A percentile compares a stretch with the other conserved stretches of the same genome.
Evolutionary conservation across 2,888 invertebrate species (phyloP).

Genomic region (Drosophila rubida): DNA sequence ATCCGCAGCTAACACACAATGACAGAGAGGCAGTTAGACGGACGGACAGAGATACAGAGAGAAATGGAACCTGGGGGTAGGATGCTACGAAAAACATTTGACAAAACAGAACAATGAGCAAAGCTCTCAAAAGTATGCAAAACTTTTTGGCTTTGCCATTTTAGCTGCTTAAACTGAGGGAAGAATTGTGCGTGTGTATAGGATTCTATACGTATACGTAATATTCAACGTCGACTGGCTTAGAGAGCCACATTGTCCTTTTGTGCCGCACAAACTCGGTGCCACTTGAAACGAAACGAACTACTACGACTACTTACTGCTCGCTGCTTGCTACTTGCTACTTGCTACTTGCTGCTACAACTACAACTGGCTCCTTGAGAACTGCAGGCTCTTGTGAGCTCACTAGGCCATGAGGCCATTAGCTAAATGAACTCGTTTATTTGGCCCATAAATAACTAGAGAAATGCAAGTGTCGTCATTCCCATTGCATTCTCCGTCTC

Average conservation of each 20-base stretch:
- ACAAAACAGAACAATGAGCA: slow-evolving; percentile 48
- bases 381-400: slow-evolving; percentile 52
- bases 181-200: slow-evolving; percentile 27
- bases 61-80: slow-evolving; percentile 28
- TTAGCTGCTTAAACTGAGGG: slow-evolving; percentile 56
- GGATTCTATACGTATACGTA: slow-evolving; percentile 2
- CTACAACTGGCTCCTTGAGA: slow-evolving; percentile 42
- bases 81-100: slow-evolving; percentile 37
- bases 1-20: slow-evolving; percentile 39
- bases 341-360: slow-evolving; percentile 23
- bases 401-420: slow-evolving; percentile 75
- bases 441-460: slow-evolving; percentile 73
- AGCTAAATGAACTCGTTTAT: slow-evolving; percentile 80
- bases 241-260: slow-evolving; percentile 40
- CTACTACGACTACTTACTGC: slow-evolving; percentile 25
- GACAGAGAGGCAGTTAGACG: slow-evolving; percentile 5
- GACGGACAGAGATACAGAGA: slow-evolving; percentile 15
- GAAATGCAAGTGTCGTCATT: slow-evolving; percentile 63
- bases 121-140: slow-evolving; percentile 57
- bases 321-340: slow-evolving; percentile 23
- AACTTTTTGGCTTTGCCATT: slow-evolving; percentile 58
- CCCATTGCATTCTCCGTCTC: slow-evolving; percentile 17
- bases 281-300: slow-evolving; percentile 21
- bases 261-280: slow-evolving; percentile 29
- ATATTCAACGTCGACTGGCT: slow-evolving; percentile 31